Conservation (phyloP, 2,113 vertebrate genomes). For the Dinomys branickii region DNA sequence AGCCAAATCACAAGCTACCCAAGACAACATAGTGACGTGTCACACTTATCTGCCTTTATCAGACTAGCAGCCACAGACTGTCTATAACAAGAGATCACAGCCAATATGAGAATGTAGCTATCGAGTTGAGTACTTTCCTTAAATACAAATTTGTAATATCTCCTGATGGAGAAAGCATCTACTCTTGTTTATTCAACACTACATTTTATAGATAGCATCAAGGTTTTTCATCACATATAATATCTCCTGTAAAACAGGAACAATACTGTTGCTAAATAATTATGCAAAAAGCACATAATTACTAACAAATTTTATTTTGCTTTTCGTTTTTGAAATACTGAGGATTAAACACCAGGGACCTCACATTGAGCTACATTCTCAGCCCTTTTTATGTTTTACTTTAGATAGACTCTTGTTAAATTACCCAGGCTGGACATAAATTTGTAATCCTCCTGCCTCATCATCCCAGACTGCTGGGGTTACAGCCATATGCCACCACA, state of each 20-base stretch:
- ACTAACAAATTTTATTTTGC: not conserved
- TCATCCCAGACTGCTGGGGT: not conserved
- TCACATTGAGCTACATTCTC: not conserved
- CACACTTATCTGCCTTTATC: not conserved
- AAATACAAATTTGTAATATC: not conserved
- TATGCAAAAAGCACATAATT: not conserved
- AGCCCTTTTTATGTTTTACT: not conserved
- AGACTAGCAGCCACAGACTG: not conserved
- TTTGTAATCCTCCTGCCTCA: not conserved
- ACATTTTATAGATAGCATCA: constrained; percentile 1
- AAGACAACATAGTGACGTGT: not conserved
- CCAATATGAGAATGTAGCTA: constrained; percentile 12
- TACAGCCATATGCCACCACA: not conserved
- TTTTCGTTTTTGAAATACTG: not conserved
- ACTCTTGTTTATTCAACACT: not conserved
- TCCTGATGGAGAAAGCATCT: not conserved
- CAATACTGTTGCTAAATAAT: not conserved
- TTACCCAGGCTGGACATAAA: not conserved
- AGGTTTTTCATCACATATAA: not conserved
- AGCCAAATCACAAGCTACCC: not conserved
- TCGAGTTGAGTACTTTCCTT: not conserved
- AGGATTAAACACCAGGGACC: not conserved
- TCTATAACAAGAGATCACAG: not conserved
- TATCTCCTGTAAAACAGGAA: constrained; percentile 24
- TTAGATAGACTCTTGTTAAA: not conserved